These are phyloP conservation scores for Pygmarrhopalites habei DNA, from an alignment of 1,140 invertebrate genomes.

Conservation along the genomic window DNA sequence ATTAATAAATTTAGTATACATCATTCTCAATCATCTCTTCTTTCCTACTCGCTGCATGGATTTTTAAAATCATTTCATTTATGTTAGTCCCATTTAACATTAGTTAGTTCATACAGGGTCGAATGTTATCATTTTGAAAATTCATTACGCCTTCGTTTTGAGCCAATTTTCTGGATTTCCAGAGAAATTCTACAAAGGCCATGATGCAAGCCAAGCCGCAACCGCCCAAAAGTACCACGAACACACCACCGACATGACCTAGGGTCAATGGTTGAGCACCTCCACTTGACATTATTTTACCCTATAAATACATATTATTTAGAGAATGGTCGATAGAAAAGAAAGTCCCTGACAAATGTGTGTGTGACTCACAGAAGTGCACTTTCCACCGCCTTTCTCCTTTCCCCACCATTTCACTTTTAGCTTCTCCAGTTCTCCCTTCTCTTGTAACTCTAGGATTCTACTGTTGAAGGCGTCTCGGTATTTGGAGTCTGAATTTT, in stretches of 20 bases:
- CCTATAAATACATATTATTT: conserved; percentile 14
- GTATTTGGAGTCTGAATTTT: conserved; percentile 46
- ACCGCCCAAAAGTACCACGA: conserved; percentile 48
- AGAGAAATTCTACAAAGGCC: conserved; percentile 46
- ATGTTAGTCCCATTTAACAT: background rate
- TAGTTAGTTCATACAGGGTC: background rate
- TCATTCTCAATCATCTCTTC: too few species aligned
- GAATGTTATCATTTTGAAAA: background rate
- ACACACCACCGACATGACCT: conserved; percentile 51
- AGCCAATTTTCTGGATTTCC: conserved; percentile 45
- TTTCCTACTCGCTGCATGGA: too few species aligned
- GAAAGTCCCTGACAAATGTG: too few species aligned
- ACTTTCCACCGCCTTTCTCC: conserved; percentile 41
- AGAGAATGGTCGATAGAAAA: too few species aligned
- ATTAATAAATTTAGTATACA: too few species aligned
- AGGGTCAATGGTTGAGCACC: conserved; percentile 38
- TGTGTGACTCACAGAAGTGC: too few species aligned
- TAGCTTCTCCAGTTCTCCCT: conserved; percentile 47
- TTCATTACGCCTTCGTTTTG: conserved; percentile 40
- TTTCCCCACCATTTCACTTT: conserved; percentile 52
- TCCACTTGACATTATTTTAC: conserved; percentile 12
- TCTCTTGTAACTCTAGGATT: conserved; percentile 49
- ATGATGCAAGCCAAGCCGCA: conserved; percentile 44
- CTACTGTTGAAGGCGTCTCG: conserved; percentile 47
- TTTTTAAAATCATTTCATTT: conserved; percentile 7